Evolutionary conservation across 2,113 vertebrate genomes (phyloP).

Genomic region (Hippocampus mohnikei): DNA sequence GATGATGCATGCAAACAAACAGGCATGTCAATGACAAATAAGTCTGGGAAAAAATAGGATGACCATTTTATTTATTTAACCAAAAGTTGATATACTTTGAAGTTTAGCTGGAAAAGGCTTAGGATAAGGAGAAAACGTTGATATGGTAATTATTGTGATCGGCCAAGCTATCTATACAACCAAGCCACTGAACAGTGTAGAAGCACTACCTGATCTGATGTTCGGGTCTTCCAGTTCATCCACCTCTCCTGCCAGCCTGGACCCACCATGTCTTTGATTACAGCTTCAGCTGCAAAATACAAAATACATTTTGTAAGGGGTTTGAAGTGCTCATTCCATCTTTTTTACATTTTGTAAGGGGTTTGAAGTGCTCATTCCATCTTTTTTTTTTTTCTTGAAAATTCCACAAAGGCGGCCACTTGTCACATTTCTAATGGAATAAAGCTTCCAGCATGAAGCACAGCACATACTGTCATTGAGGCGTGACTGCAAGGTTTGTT

Average conservation of each 20-base stretch:
- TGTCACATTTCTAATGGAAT: not conserved
- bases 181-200: not conserved
- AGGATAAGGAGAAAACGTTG: not conserved
- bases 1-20: too few relatives aligned
- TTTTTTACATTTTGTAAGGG: too few relatives aligned
- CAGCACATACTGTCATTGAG: slow-evolving; percentile 89
- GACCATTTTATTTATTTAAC: too few relatives aligned
- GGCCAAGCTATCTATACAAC: not conserved
- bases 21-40: too few relatives aligned
- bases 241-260: slow-evolving; percentile 95
- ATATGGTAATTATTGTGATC: too few relatives aligned
- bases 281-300: slow-evolving; percentile 80
- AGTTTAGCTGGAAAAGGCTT: too few relatives aligned
- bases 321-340: too few relatives aligned
- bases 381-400: too few relatives aligned
- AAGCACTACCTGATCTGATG: slow-evolving; percentile 84
- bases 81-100: too few relatives aligned
- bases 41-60: too few relatives aligned
- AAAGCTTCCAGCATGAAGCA: not conserved
- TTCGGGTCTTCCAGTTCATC: slow-evolving; percentile 84
- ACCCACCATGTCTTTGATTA: slow-evolving; percentile 93
- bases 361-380: too few relatives aligned
- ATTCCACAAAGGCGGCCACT: too few relatives aligned
- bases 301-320: not conserved
- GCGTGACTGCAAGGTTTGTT: slow-evolving; percentile 89